phyloP scores from a whole-genome alignment of 2,113 vertebrate genomes.

The Macaca nemestrina region DNA sequence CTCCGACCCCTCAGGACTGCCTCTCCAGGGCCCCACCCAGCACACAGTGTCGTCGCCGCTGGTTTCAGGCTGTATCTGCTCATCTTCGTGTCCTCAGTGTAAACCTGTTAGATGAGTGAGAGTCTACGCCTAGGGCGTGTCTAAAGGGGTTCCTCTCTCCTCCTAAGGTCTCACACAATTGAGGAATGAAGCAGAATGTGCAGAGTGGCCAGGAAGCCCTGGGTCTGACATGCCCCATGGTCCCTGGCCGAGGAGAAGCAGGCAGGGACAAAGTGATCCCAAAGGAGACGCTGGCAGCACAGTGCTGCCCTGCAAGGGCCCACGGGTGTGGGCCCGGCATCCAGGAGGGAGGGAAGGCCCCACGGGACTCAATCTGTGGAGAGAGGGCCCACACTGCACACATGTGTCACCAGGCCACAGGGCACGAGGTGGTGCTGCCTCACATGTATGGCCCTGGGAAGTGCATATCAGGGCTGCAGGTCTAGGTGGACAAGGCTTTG shows the following conservation, averaged over 20 bases:
- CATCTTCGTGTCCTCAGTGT: not conserved
- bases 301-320: not conserved
- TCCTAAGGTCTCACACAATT: not conserved
- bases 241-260: not conserved
- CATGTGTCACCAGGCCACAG: not conserved
- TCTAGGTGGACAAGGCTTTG: not conserved
- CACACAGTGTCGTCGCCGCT: fast-evolving
- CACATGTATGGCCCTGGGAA: not conserved
- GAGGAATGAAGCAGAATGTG: not conserved
- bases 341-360: not conserved
- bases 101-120: not conserved
- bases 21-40: too few relatives aligned
- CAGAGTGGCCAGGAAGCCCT: not conserved
- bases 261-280: not conserved
- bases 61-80: not conserved
- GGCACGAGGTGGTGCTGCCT: fast-evolving
- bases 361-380: not conserved
- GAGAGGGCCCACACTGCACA: not conserved
- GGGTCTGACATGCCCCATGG: not conserved
- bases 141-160: not conserved
- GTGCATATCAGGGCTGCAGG: fast-evolving
- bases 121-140: not conserved
- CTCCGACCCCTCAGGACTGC: too few relatives aligned
- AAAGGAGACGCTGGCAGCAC: not conserved
- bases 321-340: not conserved